Evolutionary conservation across 2,888 invertebrate species (phyloP).

Genomic region (Caenorhabditis sp.): DNA sequence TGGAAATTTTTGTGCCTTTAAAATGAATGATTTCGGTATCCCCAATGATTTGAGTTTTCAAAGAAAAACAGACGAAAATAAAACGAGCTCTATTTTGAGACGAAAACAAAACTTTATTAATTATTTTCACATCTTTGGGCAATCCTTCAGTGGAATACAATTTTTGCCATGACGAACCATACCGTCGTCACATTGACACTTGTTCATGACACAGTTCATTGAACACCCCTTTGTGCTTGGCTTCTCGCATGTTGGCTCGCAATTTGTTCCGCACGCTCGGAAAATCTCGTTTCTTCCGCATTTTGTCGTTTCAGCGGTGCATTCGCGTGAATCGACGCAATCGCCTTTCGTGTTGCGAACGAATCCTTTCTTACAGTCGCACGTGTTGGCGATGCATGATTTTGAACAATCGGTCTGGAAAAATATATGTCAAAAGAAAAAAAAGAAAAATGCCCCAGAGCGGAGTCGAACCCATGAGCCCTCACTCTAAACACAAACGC

Average conservation of each 20-base stretch:
- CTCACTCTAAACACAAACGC: too few relatives aligned
- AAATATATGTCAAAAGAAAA: background rate
- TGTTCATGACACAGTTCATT: slow-evolving; percentile 21
- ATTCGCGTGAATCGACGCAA: slow-evolving; percentile 9
- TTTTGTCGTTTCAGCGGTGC: background rate
- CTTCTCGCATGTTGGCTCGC: slow-evolving; percentile 27
- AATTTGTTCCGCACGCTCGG: slow-evolving; percentile 25
- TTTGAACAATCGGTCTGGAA: slow-evolving; percentile 25
- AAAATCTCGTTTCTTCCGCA: slow-evolving; percentile 26
- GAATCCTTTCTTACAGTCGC: slow-evolving; percentile 32
- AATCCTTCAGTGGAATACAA: slow-evolving; percentile 18
- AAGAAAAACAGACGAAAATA: too few relatives aligned
- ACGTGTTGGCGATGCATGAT: slow-evolving; percentile 20
- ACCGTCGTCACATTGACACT: slow-evolving; percentile 22
- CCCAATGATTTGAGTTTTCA: too few relatives aligned
- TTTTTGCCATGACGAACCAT: slow-evolving; percentile 15
- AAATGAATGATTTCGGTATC: too few relatives aligned
- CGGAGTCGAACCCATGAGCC: too few relatives aligned
- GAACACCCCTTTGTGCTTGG: slow-evolving; percentile 17
- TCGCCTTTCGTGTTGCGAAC: slow-evolving; percentile 17
- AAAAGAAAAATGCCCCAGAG: too few relatives aligned
- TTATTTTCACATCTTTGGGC: slow-evolving; percentile 12
- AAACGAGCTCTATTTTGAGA: too few relatives aligned
- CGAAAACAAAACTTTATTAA: background rate
- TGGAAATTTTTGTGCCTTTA: too few relatives aligned